Conservation (phyloP, 2,113 vertebrate species). For the Phylloscopus trochiloides region DNA sequence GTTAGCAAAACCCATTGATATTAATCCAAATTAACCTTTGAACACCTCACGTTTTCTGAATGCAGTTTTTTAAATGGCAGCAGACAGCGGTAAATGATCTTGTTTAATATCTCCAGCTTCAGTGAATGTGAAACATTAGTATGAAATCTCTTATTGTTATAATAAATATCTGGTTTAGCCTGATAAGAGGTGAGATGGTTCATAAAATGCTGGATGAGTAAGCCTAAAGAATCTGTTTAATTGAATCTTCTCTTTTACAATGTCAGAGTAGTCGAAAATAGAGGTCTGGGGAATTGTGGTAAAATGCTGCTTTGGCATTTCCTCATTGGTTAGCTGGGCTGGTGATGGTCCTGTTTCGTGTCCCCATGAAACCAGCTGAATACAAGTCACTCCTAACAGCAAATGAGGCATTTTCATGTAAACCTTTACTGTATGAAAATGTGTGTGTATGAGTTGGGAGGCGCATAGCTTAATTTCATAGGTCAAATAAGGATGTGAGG, state of each 20-base stretch:
- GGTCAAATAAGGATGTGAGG: constrained; percentile 20
- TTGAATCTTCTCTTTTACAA: constrained; percentile 66
- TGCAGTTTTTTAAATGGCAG: constrained; percentile 34
- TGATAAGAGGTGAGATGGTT: constrained; percentile 72
- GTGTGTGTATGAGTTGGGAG: background rate
- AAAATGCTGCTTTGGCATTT: constrained; percentile 42
- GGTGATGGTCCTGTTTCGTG: background rate
- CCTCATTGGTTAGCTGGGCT: background rate
- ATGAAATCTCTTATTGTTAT: constrained; percentile 66
- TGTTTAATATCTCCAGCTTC: constrained; percentile 60
- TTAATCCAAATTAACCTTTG: constrained; percentile 63
- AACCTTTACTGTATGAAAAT: background rate
- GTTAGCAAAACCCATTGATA: constrained; percentile 34
- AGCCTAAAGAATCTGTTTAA: constrained; percentile 67
- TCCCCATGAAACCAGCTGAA: constrained; percentile 43
- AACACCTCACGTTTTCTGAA: constrained; percentile 35
- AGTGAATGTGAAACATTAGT: constrained; percentile 56
- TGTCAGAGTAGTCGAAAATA: constrained; percentile 29
- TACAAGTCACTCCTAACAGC: background rate
- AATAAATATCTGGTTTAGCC: constrained; percentile 72
- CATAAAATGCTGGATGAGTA: constrained; percentile 66
- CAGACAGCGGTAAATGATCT: constrained; percentile 56
- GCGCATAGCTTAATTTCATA: constrained; percentile 5
- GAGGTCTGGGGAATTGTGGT: constrained; percentile 54
- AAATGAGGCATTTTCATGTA: constrained; percentile 18